Conservation (phyloP, 1,140 invertebrate genomes). For the Bombyx mori region DNA sequence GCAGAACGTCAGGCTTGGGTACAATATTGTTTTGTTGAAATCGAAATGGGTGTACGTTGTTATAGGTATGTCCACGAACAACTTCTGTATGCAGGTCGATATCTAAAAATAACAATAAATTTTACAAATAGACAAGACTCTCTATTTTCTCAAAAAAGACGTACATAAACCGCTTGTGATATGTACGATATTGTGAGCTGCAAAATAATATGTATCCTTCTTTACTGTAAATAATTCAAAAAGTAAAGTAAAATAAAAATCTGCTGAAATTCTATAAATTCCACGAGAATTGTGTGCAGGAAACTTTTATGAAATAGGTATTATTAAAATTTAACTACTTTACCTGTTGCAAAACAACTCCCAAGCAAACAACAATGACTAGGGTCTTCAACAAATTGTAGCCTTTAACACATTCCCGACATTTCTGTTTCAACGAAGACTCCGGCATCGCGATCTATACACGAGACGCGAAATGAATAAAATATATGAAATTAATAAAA, state of each 20-base stretch:
- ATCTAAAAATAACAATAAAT: slow-evolving; percentile 47
- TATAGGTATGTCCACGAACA: slow-evolving; percentile 70
- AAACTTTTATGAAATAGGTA: no score
- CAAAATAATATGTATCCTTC: no score
- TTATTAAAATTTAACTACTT: no score
- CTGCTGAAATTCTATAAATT: no score
- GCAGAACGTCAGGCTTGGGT: slow-evolving; percentile 76
- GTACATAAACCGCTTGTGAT: background rate
- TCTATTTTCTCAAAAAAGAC: background rate
- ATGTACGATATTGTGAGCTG: background rate
- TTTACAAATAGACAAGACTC: background rate
- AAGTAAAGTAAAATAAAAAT: no score
- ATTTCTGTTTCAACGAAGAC: slow-evolving; percentile 37
- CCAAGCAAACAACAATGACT: slow-evolving; percentile 51
- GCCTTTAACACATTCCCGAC: slow-evolving; percentile 48
- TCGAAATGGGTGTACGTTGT: slow-evolving; percentile 75
- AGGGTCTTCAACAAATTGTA: slow-evolving; percentile 59
- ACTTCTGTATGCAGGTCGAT: slow-evolving; percentile 70
- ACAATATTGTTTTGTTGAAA: slow-evolving; percentile 74
- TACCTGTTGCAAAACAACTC: slow-evolving; percentile 47
- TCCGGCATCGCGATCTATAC: no score
- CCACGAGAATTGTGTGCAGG: no score
- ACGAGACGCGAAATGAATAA: no score
- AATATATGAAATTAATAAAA: no score
- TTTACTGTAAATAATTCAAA: no score